Conservation (phyloP, 37 sponge, comb jelly and placozoan species). For the Beroe forskalii region DNA sequence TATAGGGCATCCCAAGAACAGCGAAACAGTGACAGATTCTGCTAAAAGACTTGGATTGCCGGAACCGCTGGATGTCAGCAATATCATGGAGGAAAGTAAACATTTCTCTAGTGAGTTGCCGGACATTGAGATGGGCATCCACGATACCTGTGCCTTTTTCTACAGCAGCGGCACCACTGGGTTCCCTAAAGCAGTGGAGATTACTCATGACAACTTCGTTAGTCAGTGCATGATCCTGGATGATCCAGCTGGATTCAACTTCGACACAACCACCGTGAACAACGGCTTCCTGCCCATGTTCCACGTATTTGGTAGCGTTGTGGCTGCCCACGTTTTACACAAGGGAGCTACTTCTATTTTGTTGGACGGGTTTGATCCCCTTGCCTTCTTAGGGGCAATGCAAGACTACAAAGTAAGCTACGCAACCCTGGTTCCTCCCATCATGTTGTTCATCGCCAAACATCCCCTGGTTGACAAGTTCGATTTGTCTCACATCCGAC, state of each 20-base stretch:
- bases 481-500: conserved; percentile 70
- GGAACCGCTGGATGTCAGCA: background rate
- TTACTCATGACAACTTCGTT: conserved; percentile 74
- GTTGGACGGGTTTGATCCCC: conserved; percentile 78
- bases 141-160: conserved; percentile 74
- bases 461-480: conserved; percentile 79
- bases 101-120: background rate
- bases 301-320: conserved; percentile 81
- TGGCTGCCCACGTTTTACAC: conserved; percentile 66
- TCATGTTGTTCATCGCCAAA: conserved; percentile 82
- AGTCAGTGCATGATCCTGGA: conserved; percentile 46
- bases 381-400: conserved; percentile 71
- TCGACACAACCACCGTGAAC: background rate
- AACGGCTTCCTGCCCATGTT: conserved; percentile 76
- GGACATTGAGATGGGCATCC: conserved; percentile 1
- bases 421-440: conserved; percentile 77
- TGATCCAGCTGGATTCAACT: conserved; percentile 26
- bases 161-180: conserved; percentile 93
- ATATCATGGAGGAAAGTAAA: background rate
- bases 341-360: conserved; percentile 70
- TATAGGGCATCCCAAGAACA: conserved; percentile 22
- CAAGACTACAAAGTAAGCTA: conserved; percentile 65
- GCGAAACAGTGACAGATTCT: background rate
- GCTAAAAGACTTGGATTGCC: background rate
- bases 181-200: conserved; percentile 89